Evolutionary conservation across 2,113 vertebrate species (phyloP).

Genomic region (Seriola rivoliana): DNA sequence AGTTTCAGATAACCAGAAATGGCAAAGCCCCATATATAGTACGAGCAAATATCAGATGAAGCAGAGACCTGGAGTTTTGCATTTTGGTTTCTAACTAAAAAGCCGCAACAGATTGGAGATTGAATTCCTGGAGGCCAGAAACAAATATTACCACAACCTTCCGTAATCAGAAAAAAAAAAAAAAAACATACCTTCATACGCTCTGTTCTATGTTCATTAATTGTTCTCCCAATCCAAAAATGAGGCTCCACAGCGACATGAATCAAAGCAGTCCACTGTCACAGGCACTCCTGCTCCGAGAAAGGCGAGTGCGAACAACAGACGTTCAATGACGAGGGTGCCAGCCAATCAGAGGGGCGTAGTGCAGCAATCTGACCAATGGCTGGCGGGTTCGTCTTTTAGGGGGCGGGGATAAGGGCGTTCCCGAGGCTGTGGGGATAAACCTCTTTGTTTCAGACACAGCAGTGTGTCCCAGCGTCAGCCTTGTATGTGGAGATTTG

Average conservation of each 20-base stretch:
- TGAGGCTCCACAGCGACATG: conserved; percentile 45
- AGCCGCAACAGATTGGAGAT: neutral
- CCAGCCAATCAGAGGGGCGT: conserved; percentile 64
- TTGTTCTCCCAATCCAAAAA: conserved; percentile 53
- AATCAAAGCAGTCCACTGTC: conserved; percentile 71
- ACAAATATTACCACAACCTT: no score
- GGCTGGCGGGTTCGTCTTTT: neutral
- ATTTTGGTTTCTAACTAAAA: neutral
- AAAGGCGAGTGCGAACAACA: conserved; percentile 61
- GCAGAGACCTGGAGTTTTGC: conserved; percentile 27
- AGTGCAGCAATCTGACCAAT: conserved; percentile 55
- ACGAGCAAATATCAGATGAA: conserved; percentile 17
- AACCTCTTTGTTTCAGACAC: conserved; percentile 78
- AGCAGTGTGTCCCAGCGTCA: neutral
- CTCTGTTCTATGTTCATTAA: conserved; percentile 50
- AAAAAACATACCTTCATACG: conserved; percentile 78
- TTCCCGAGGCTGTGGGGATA: conserved; percentile 46
- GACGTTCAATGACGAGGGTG: conserved; percentile 52
- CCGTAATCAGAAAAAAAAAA: neutral
- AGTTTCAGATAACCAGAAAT: conserved; percentile 21
- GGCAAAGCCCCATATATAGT: conserved; percentile 1
- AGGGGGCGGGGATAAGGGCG: conserved; percentile 53
- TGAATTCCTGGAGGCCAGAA: neutral
- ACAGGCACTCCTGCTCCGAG: conserved; percentile 48
- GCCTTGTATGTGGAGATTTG: neutral